phyloP scores from a whole-genome alignment of 23 tunicate genomes.

The Halocynthia aurantium region DNA sequence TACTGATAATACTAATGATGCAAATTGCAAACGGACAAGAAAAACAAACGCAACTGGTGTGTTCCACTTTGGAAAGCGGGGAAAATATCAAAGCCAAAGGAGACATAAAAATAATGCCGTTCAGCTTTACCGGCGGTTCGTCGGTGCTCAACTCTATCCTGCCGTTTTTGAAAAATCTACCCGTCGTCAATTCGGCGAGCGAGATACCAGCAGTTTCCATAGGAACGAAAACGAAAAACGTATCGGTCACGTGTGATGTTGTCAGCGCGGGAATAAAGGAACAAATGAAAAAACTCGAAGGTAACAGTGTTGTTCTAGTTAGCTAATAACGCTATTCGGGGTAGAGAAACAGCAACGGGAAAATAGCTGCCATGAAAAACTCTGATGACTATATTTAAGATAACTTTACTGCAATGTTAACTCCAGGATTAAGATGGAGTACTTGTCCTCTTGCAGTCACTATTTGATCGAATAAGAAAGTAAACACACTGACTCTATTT shows the following conservation, averaged over 20 bases:
- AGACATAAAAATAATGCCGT: background rate
- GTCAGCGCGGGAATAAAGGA: slow-evolving; percentile 3
- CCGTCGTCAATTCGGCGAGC: background rate
- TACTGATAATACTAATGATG: too few species aligned
- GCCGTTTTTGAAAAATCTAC: slow-evolving; percentile 1
- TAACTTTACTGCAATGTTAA: too few species aligned
- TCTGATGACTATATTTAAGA: too few species aligned
- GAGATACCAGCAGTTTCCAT: background rate
- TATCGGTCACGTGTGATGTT: slow-evolving; percentile 4
- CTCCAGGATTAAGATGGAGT: too few species aligned
- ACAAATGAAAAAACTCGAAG: slow-evolving; percentile 3
- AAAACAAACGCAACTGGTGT: background rate
- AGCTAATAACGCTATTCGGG: background rate
- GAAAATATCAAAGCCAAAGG: slow-evolving; percentile 1
- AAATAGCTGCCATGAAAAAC: too few species aligned
- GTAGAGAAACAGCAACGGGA: too few species aligned
- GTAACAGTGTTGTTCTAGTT: background rate
- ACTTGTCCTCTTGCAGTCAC: too few species aligned
- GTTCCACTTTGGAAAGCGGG: background rate
- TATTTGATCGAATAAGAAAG: too few species aligned
- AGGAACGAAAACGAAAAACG: background rate
- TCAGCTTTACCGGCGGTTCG: background rate
- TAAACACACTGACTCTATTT: background rate
- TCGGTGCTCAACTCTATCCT: background rate
- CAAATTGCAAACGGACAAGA: too few species aligned